A percentile compares a stretch with the other conserved stretches of the same genome.
These are phyloP conservation scores for Apamea anceps DNA, from an alignment of 2,888 invertebrate genomes.

Conservation along the genomic window DNA sequence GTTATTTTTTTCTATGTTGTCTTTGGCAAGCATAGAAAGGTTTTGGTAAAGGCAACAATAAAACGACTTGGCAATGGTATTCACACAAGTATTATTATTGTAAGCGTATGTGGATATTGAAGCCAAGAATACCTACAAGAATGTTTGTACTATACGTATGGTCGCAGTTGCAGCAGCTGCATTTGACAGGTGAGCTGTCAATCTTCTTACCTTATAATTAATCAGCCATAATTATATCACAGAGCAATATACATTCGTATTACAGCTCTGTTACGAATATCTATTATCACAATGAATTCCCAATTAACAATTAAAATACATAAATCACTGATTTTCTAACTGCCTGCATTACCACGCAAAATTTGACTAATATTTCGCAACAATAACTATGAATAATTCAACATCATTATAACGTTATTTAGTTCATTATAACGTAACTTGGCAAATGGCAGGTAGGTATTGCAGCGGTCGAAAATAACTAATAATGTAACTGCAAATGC, in stretches of 20 bases:
- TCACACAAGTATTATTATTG: neutral
- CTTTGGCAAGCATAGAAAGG: neutral
- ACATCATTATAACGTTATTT: conserved; percentile 54
- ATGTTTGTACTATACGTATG: neutral
- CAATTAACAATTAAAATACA: conserved; percentile 38
- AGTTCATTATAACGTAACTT: conserved; percentile 54
- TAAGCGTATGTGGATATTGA: neutral
- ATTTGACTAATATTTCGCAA: conserved; percentile 51
- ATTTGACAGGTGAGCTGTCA: conserved; percentile 41
- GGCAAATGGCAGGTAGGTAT: conserved; percentile 40
- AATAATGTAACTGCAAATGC: conserved; percentile 54
- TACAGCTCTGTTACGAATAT: conserved; percentile 9
- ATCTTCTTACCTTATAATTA: conserved; percentile 3
- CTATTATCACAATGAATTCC: conserved; percentile 23
- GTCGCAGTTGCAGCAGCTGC: conserved; percentile 25
- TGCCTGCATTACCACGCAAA: conserved; percentile 29
- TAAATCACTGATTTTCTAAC: conserved; percentile 52
- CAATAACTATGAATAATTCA: conserved; percentile 56
- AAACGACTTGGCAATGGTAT: conserved; percentile 21
- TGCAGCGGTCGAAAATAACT: conserved; percentile 54
- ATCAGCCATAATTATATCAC: conserved; percentile 20
- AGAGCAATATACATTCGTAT: neutral
- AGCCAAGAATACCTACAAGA: conserved; percentile 1
- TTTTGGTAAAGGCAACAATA: conserved; percentile 11
- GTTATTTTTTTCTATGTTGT: neutral